A percentile compares a stretch with the other conserved stretches of the same genome.
These are phyloP conservation scores for Lagorchestes hirsutus DNA, from an alignment of 2,797 vertebrate species.

Conservation along the genomic window DNA sequence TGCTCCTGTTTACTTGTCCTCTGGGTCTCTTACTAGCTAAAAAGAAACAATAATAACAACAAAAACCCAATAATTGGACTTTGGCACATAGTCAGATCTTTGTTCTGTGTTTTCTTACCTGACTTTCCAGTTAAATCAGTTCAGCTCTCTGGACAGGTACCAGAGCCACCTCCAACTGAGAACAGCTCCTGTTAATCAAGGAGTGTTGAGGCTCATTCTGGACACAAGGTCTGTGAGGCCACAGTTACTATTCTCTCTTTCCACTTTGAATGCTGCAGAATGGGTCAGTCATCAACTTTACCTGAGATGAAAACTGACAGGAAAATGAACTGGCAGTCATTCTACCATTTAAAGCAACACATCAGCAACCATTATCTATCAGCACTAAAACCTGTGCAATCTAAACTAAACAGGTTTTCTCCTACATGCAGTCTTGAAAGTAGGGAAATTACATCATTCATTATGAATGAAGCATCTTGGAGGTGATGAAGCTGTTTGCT, in stretches of 20 bases:
- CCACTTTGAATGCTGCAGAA: conserved; percentile 41
- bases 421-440: conserved; percentile 35
- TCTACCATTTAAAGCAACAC: conserved; percentile 1
- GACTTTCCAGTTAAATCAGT: conserved; percentile 46
- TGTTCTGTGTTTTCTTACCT: conserved; percentile 60
- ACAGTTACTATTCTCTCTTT: not conserved
- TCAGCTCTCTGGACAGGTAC: not conserved
- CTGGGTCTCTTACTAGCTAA: not conserved
- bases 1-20: not conserved
- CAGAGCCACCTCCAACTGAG: conserved; percentile 26
- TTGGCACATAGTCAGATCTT: not conserved
- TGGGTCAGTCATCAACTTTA: conserved; percentile 1
- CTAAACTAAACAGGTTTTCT: not conserved
- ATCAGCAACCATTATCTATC: conserved; percentile 5
- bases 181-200: conserved; percentile 11
- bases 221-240: not conserved
- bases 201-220: not conserved
- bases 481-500: conserved; percentile 14
- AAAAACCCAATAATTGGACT: conserved; percentile 71
- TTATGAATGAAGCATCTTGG: conserved; percentile 60
- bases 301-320: conserved; percentile 19
- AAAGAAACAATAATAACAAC: conserved; percentile 67
- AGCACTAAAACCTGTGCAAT: conserved; percentile 6
- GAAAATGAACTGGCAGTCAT: not conserved
- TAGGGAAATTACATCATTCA: conserved; percentile 8